These are phyloP conservation scores for Tanytarsus gracilentus DNA, from an alignment of 2,888 invertebrate species.

Conservation along the genomic window DNA sequence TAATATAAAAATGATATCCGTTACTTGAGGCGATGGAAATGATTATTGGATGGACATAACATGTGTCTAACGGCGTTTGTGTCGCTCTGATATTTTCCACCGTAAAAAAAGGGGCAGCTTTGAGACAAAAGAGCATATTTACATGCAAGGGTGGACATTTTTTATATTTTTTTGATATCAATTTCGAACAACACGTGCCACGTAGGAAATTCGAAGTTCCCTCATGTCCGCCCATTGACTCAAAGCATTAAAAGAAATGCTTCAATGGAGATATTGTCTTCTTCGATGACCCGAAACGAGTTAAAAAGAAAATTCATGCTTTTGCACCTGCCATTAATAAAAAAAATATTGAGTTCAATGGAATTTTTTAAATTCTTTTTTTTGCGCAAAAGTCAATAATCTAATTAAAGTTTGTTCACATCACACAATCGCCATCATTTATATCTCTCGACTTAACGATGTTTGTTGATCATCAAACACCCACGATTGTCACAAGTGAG, in stretches of 20 bases:
- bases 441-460: too few species aligned
- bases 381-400: constrained; percentile 22
- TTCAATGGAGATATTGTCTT: not conserved
- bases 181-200: too few species aligned
- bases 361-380: not conserved
- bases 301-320: not conserved
- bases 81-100: not conserved
- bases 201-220: too few species aligned
- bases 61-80: constrained; percentile 22
- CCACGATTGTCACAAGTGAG: too few species aligned
- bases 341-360: not conserved
- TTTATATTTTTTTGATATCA: not conserved
- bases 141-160: not conserved
- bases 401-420: constrained; percentile 25
- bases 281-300: not conserved
- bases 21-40: constrained; percentile 25
- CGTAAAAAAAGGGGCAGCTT: not conserved
- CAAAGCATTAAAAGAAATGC: too few species aligned
- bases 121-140: not conserved
- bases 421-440: too few species aligned
- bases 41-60: constrained; percentile 25
- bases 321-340: not conserved
- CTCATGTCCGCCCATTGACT: too few species aligned
- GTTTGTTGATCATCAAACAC: too few species aligned
- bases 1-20: constrained; percentile 23